phyloP scores from a whole-genome alignment of 2,888 invertebrate genomes.

The Synergus itoensis region DNA sequence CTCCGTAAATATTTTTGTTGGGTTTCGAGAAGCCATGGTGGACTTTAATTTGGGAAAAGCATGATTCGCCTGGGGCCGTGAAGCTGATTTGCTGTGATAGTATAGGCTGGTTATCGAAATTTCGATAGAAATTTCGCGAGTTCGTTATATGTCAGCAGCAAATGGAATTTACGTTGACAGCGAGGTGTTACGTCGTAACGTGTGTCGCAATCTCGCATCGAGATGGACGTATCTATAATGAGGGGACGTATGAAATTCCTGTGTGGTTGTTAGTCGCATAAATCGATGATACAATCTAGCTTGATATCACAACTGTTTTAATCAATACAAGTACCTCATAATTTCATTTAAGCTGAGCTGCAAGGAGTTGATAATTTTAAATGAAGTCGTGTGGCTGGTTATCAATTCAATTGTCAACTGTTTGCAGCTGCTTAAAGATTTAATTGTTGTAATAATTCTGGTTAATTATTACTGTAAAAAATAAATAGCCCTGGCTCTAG shows the following conservation, averaged over 20 bases:
- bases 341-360: neutral
- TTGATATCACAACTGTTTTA: neutral
- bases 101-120: neutral
- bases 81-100: neutral
- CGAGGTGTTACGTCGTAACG: constrained; percentile 40
- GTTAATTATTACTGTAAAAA: constrained; percentile 17
- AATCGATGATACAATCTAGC: neutral
- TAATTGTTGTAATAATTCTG: neutral
- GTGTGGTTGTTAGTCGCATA: neutral
- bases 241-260: neutral
- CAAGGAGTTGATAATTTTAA: too few species aligned
- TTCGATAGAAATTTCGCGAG: neutral
- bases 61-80: constrained; percentile 33
- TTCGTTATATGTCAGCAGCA: constrained; percentile 8
- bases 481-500: constrained; percentile 11
- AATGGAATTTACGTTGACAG: constrained; percentile 53
- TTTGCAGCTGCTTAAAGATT: too few species aligned
- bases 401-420: too few species aligned
- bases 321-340: neutral
- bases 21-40: constrained; percentile 15
- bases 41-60: constrained; percentile 37
- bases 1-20: neutral
- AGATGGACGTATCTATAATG: constrained; percentile 49
- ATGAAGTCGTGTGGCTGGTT: too few species aligned
- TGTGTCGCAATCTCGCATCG: constrained; percentile 52